Evolutionary conservation across 2,797 vertebrate species (phyloP).

Genomic region (Chiroxiphia lanceolata): DNA sequence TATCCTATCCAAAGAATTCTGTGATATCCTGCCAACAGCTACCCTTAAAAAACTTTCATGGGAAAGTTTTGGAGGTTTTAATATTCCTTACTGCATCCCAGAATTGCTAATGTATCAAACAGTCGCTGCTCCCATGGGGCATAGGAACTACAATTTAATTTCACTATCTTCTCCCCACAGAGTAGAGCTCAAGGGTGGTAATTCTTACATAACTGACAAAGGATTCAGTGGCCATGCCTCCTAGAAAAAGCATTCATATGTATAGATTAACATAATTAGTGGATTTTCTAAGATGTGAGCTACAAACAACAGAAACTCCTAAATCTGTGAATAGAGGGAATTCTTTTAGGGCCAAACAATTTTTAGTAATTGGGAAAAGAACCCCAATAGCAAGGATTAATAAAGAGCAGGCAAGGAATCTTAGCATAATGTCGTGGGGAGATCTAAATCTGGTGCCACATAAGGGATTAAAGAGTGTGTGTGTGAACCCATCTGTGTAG

Average conservation of each 20-base stretch:
- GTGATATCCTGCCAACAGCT: background rate
- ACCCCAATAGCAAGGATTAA: background rate
- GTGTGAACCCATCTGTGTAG: background rate
- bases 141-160: background rate
- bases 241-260: background rate
- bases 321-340: background rate
- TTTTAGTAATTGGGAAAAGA: background rate
- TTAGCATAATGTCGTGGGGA: accelerated
- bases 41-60: background rate
- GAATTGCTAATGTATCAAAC: background rate
- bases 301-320: background rate
- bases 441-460: background rate
- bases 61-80: background rate
- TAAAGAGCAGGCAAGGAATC: background rate
- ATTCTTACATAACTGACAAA: background rate
- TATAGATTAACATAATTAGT: background rate
- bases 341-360: background rate
- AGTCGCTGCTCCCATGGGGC: background rate
- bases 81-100: background rate
- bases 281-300: background rate
- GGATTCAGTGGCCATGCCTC: background rate
- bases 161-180: background rate
- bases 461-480: accelerated
- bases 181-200: background rate
- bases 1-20: background rate